Base-by-base conservation (phyloP, 2,113 vertebrate genomes). In the Desmodus rotundus region DNA sequence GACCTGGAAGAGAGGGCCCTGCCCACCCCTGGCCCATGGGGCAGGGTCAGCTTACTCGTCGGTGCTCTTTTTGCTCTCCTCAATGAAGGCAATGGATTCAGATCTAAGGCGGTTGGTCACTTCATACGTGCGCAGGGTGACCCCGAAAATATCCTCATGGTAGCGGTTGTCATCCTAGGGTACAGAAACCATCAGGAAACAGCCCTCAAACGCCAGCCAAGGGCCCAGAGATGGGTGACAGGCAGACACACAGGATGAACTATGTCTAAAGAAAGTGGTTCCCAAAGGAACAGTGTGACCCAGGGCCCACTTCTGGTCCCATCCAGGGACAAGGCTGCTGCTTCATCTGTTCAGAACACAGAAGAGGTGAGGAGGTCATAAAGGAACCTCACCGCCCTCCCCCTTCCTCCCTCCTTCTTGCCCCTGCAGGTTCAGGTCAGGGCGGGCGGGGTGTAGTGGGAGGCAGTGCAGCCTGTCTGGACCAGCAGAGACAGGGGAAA, bases 21-120 rank as follows among this genome's bases (percentile, higher is more conserved):
- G 50, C 76, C 73, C 26, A 0, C 33, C 85, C 67, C 45, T 43
- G 0, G 1, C 72, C 45, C 0, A 0, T 1, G 38, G 41, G 31
- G 5, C 0, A 0, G 4, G 26, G 45, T 31, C 28, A 2, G 98
- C 99, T 98, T 98, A 99, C 99, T 99, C 99, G n/a, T 99, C 99
- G 0, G 98, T 97, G 91, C 99, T 99, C 98, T 99, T 99, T 98
- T 99, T 99, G 99, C 98, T 99, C 98, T 99, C 99, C 97, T 99
- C 99, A 20, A 99, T 99, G 98, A 99, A 99, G 33, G 99, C 99
- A 24, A 99, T 99, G 84, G 99, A 99, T 98, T 99, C 99, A 0
- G 99, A 99, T 93, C 99, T 99, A 98, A 99, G 99, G 95, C 99
- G 99, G 98, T 99, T 99, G 97, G 99, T 99, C 98, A 99, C 99